Evolutionary conservation across 2,797 vertebrate species (phyloP).

Genomic region (Poecilia wingei): DNA sequence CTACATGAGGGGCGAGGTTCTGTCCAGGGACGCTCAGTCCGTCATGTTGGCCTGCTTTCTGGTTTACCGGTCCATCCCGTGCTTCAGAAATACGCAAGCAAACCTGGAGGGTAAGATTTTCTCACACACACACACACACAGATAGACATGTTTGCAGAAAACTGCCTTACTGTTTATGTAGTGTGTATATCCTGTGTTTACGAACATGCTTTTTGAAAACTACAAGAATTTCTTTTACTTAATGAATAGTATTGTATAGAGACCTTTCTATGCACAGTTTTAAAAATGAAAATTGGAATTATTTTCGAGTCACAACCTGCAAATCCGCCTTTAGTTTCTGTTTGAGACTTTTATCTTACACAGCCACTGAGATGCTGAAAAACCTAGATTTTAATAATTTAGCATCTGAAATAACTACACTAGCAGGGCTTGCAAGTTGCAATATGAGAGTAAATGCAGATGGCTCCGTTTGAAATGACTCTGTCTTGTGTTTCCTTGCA

Average conservation of each 20-base stretch:
- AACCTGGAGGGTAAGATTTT: slow-evolving; percentile 71
- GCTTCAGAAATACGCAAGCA: slow-evolving; percentile 76
- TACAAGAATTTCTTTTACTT: not conserved
- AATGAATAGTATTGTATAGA: not conserved
- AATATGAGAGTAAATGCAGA: not conserved
- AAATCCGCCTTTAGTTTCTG: not conserved
- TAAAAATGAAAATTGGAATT: not conserved
- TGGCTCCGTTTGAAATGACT: not conserved
- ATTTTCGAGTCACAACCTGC: not conserved
- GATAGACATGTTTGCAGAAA: not conserved
- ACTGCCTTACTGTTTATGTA: not conserved
- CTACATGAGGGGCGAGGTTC: slow-evolving; percentile 85
- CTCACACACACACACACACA: not conserved
- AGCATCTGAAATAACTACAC: not conserved
- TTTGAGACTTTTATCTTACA: not conserved
- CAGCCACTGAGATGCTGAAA: not conserved
- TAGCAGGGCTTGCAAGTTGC: not conserved
- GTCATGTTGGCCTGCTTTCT: slow-evolving; percentile 91
- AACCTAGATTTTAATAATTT: not conserved
- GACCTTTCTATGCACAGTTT: not conserved
- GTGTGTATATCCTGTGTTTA: no score
- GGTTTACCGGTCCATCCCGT: slow-evolving; percentile 91
- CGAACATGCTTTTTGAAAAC: no score
- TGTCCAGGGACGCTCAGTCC: slow-evolving; percentile 73
- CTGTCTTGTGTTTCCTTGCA: slow-evolving; percentile 52